Percentiles rank a stretch among this genome's conserved stretches.
Conservation (phyloP, 2,888 invertebrate species). For the Cheiracanthium punctorium region DNA sequence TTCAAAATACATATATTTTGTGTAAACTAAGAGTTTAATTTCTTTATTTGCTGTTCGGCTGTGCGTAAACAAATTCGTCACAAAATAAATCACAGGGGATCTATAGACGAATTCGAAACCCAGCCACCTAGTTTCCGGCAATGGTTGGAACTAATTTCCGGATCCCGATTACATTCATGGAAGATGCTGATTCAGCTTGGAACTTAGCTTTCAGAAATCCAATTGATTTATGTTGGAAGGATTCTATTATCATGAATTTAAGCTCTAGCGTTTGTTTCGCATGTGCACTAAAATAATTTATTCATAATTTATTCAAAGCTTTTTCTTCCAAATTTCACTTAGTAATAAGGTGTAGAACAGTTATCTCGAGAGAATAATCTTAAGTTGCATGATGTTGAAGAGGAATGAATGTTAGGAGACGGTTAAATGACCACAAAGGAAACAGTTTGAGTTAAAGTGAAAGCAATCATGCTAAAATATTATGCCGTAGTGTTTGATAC, state of each 20-base stretch:
- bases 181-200: slow-evolving; percentile 55
- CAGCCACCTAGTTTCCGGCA: slow-evolving; percentile 46
- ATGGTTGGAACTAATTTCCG: slow-evolving; percentile 54
- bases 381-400: no score
- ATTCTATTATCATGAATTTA: not conserved
- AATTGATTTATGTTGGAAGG: slow-evolving; percentile 49
- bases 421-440: no score
- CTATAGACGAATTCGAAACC: slow-evolving; percentile 23
- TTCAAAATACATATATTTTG: no score
- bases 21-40: no score
- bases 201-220: slow-evolving; percentile 33
- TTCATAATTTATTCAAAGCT: not conserved
- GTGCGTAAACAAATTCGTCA: not conserved
- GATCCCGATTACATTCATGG: slow-evolving; percentile 59
- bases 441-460: no score
- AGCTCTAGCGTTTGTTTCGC: not conserved
- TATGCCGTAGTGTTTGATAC: no score
- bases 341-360: no score
- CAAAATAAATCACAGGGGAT: not conserved
- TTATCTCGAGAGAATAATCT: no score
- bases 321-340: no score
- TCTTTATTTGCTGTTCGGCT: not conserved
- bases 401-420: no score
- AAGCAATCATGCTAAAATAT: no score
- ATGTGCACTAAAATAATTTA: not conserved